A percentile compares a stretch with the other conserved stretches of the same genome.
Conservation (phyloP, 2,113 vertebrate genomes). For the Macrotus californicus region DNA sequence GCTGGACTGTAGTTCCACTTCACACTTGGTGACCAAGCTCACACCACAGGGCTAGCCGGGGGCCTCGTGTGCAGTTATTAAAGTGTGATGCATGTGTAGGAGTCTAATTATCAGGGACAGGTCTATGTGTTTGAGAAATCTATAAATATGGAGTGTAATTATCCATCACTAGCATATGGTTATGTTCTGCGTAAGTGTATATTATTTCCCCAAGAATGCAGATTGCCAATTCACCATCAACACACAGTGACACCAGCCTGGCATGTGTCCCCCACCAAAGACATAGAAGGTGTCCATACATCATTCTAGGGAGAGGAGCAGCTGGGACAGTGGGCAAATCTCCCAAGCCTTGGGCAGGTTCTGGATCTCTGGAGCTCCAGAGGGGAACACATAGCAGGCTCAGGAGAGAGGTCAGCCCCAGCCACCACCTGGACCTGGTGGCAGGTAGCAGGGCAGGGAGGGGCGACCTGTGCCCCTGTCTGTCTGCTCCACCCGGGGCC, state of each 20-base stretch:
- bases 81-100: not conserved
- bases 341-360: fast-evolving
- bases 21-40: fast-evolving
- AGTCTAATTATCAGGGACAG: not conserved
- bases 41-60: fast-evolving
- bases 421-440: not conserved
- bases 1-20: not conserved
- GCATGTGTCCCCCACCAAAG: not conserved
- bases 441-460: not conserved
- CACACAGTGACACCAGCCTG: not conserved
- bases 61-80: not conserved
- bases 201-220: not conserved
- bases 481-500: not conserved
- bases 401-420: not conserved
- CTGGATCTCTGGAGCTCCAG: not conserved
- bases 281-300: not conserved
- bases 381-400: not conserved
- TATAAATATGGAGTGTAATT: slow-evolving; percentile 35
- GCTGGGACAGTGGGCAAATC: fast-evolving
- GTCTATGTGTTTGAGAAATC: slow-evolving; percentile 1
- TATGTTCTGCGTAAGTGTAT: not conserved
- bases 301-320: fast-evolving
- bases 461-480: not conserved
- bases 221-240: not conserved
- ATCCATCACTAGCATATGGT: slow-evolving; percentile 48